phyloP scores from a whole-genome alignment of 2,797 vertebrate genomes.

The Pantherophis alleghaniensis region DNA sequence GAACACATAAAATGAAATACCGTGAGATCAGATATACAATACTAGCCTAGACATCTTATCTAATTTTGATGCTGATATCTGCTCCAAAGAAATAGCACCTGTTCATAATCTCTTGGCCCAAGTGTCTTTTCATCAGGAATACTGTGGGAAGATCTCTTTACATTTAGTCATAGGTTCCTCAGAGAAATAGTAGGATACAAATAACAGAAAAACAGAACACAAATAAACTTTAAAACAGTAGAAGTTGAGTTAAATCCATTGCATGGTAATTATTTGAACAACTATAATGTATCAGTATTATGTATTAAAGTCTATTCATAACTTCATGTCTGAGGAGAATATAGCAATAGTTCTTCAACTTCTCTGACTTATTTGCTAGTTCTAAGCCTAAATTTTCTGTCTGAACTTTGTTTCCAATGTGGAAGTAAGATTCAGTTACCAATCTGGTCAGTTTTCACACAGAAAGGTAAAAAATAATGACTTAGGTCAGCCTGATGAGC shows the following conservation, averaged over 20 bases:
- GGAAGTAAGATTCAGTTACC: not conserved
- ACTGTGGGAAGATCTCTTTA: not conserved
- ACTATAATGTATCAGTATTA: not conserved
- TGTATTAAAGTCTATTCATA: too few relatives aligned
- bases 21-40: not conserved
- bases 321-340: not conserved
- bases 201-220: not conserved
- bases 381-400: too few relatives aligned
- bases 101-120: not conserved
- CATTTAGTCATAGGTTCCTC: not conserved
- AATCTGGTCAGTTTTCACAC: not conserved
- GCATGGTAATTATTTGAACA: not conserved
- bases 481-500: not conserved
- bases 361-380: not conserved
- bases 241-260: not conserved
- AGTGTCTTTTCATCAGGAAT: not conserved
- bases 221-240: not conserved
- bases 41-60: rapidly evolving
- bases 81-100: not conserved
- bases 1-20: not conserved
- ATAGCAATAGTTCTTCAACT: not conserved
- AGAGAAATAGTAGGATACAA: not conserved
- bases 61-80: not conserved
- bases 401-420: not conserved
- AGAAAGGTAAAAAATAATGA: not conserved